Conservation (phyloP, 30 jellyfish, hydroid and myxozoan species). For the Aurelia sp. region DNA sequence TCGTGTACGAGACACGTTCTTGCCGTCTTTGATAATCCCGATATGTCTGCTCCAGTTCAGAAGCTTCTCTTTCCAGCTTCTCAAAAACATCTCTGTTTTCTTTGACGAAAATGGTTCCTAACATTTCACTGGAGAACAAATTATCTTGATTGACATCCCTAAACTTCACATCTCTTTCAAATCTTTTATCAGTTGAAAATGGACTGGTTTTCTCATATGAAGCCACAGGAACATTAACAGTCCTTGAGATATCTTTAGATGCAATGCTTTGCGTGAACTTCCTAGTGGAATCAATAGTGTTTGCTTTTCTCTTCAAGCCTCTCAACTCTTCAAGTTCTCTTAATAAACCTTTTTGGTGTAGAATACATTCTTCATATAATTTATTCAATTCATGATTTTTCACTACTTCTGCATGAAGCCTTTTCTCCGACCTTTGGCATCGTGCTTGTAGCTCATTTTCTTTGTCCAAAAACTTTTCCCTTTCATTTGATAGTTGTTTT, state of each 20-base stretch:
- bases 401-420: conserved; percentile 23
- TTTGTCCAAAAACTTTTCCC: conserved; percentile 28
- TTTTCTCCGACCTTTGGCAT: conserved; percentile 17
- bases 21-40: conserved; percentile 22
- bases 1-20: conserved; percentile 6
- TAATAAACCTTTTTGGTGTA: conserved; percentile 37
- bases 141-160: neutral
- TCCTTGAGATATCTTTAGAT: neutral
- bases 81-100: conserved; percentile 23
- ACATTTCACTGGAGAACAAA: neutral
- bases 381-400: conserved; percentile 33
- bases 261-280: neutral
- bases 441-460: conserved; percentile 31
- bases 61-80: conserved; percentile 49
- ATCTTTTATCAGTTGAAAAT: neutral
- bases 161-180: neutral
- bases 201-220: neutral
- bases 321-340: conserved; percentile 40
- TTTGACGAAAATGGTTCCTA: conserved; percentile 1
- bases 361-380: conserved; percentile 32
- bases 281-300: neutral
- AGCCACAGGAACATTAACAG: neutral
- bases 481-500: conserved; percentile 14
- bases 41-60: conserved; percentile 41
- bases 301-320: neutral